Conservation (phyloP, 2,113 vertebrate species). For the Scortum barcoo region DNA sequence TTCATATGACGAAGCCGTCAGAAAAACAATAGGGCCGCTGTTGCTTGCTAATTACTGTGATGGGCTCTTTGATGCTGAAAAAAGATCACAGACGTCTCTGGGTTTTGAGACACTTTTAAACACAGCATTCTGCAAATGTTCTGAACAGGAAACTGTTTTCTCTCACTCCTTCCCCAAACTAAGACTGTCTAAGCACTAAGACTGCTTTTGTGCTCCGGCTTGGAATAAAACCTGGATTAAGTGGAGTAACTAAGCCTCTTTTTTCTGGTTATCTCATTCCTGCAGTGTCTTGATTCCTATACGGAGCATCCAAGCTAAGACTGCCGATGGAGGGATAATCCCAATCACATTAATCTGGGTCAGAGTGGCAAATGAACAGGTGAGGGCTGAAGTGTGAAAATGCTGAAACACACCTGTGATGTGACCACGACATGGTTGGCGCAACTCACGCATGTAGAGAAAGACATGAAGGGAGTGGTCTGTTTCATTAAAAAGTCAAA, state of each 20-base stretch:
- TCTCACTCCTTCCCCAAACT: background rate
- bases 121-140: conserved; percentile 18
- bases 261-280: conserved; percentile 54
- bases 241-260: conserved; percentile 64
- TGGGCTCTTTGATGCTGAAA: conserved; percentile 35
- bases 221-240: conserved; percentile 72
- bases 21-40: conserved; percentile 44
- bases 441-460: background rate
- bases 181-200: conserved; percentile 28
- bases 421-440: background rate
- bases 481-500: background rate
- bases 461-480: background rate
- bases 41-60: conserved; percentile 56
- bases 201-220: conserved; percentile 51
- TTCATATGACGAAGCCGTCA: conserved; percentile 48
- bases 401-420: conserved; percentile 20
- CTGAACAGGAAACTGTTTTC: conserved; percentile 5
- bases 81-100: conserved; percentile 19
- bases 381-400: conserved; percentile 45
- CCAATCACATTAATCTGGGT: conserved; percentile 57
- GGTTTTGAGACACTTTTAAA: conserved; percentile 21
- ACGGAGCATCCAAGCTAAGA: conserved; percentile 43
- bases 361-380: conserved; percentile 49
- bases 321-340: conserved; percentile 71
- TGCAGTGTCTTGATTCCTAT: conserved; percentile 59